Evolutionary conservation across 2,113 vertebrate genomes (phyloP).

Genomic region (Sminthopsis crassicaudata): DNA sequence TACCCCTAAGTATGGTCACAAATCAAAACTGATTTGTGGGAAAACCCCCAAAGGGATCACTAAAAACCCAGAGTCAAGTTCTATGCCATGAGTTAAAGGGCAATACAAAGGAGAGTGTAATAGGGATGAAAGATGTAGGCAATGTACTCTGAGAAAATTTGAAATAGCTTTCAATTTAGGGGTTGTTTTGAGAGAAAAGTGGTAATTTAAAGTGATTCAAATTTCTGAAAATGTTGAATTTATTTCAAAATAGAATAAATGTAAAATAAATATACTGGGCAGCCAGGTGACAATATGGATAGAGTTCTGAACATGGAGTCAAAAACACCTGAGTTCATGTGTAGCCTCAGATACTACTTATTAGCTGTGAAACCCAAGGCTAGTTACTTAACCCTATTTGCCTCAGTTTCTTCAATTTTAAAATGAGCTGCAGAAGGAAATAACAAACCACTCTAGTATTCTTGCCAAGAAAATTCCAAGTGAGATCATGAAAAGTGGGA

Average conservation of each 20-base stretch:
- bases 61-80: neutral
- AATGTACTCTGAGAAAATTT: neutral
- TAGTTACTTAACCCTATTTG: neutral
- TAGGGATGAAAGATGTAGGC: neutral
- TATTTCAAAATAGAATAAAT: neutral
- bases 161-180: neutral
- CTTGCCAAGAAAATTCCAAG: neutral
- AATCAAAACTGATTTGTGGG: neutral
- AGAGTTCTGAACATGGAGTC: neutral
- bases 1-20: neutral
- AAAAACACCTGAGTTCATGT: neutral
- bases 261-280: neutral
- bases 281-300: neutral
- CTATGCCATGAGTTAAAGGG: neutral
- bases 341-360: neutral
- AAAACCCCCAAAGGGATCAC: neutral
- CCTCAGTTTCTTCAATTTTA: neutral
- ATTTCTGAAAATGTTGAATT: neutral
- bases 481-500: neutral
- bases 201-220: neutral
- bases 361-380: neutral
- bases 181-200: neutral
- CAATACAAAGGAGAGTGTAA: neutral
- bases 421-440: neutral
- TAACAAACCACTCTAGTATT: neutral